A percentile compares a stretch with the other conserved stretches of the same genome.
phyloP scores from a whole-genome alignment of 2,113 vertebrate species.

The Calidris pugnax region DNA sequence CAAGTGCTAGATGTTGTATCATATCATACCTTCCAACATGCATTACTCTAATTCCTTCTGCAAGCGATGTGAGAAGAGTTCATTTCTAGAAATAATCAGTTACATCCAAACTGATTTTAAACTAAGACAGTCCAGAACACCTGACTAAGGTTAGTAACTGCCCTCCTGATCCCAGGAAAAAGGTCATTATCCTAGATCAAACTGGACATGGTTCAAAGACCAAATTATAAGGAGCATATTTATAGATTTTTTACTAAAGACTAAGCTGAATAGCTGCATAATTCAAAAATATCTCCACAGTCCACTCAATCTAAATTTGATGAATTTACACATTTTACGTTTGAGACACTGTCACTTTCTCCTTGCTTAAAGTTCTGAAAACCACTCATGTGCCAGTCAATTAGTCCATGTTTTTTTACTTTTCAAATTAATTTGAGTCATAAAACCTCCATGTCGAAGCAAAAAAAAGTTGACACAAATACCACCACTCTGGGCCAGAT shows the following conservation, averaged over 20 bases:
- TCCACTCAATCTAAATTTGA: neutral
- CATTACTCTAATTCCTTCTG: neutral
- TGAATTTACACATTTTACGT: neutral
- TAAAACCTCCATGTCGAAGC: neutral
- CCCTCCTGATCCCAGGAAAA: neutral
- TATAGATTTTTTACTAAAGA: neutral
- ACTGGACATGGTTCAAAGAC: neutral
- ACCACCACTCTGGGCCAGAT: neutral
- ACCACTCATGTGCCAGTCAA: neutral
- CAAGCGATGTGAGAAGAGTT: neutral
- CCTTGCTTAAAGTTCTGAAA: neutral
- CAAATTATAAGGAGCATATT: neutral
- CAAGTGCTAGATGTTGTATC: neutral
- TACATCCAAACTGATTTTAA: neutral
- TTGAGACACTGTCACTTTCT: neutral
- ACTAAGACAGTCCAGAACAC: neutral
- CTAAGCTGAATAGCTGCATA: neutral
- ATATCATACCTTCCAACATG: rapidly evolving
- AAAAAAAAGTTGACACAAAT: neutral
- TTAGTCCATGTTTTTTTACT: neutral
- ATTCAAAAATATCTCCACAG: neutral
- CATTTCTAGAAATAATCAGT: neutral
- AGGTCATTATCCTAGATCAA: neutral
- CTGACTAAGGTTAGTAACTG: neutral
- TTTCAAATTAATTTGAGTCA: neutral